These are phyloP conservation scores for Melipona quadrifasciata DNA, from an alignment of 1,140 invertebrate genomes.

Conservation along the genomic window DNA sequence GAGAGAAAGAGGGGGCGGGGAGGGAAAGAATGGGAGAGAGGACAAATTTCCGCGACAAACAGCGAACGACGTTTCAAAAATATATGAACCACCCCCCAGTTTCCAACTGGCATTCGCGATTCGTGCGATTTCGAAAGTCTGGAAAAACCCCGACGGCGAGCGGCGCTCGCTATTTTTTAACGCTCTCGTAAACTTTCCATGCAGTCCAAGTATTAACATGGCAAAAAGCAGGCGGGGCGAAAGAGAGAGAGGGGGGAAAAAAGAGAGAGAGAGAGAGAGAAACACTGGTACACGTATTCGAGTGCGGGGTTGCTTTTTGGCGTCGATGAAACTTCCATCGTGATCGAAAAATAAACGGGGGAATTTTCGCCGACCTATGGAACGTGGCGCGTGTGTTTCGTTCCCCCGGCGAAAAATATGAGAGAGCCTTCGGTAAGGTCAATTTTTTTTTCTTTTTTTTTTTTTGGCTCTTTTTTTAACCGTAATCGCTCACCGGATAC, in stretches of 20 bases:
- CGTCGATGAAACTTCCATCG: constrained; percentile 8
- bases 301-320: not conserved
- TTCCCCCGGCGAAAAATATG: not conserved
- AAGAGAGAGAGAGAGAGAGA: not conserved
- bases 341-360: constrained; percentile 16
- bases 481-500: not conserved
- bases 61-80: not conserved
- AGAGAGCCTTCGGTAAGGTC: not conserved
- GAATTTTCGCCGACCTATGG: not conserved
- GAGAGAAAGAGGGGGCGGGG: accelerated
- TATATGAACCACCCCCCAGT: not conserved
- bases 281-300: no score
- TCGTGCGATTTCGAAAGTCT: not conserved
- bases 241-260: not conserved
- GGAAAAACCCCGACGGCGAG: not conserved
- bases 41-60: not conserved
- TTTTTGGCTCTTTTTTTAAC: no score
- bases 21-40: no score
- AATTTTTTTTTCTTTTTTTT: not conserved
- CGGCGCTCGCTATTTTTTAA: constrained; percentile 9
- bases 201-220: not conserved
- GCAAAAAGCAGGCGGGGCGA: not conserved
- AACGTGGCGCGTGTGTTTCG: not conserved
- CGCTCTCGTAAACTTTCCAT: constrained; percentile 12
- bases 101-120: not conserved